phyloP scores from a whole-genome alignment of 2,113 vertebrate genomes.

The Leucosticte australis region DNA sequence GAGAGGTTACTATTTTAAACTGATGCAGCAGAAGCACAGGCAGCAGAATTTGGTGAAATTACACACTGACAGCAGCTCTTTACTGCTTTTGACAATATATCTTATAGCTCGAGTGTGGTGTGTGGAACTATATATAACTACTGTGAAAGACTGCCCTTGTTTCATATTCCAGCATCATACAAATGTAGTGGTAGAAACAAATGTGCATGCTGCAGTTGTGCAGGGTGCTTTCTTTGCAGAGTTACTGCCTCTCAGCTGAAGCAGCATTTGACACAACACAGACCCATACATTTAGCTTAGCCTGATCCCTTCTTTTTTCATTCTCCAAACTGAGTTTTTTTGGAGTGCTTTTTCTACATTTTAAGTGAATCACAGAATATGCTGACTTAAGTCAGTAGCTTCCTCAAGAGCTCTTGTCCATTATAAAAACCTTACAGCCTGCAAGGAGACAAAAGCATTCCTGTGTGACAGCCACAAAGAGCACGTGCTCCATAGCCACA shows the following conservation, averaged over 20 bases:
- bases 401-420: neutral
- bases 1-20: conserved; percentile 36
- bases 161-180: neutral
- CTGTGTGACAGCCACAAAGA: neutral
- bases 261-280: neutral
- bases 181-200: neutral
- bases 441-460: neutral
- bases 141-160: neutral
- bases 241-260: neutral
- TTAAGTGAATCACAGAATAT: neutral
- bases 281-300: neutral
- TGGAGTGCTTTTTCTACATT: neutral
- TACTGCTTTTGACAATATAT: neutral
- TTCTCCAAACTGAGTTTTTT: neutral
- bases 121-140: neutral
- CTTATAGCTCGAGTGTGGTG: neutral
- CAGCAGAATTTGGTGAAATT: neutral
- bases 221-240: neutral
- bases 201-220: neutral
- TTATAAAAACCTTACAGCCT: neutral
- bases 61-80: neutral
- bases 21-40: neutral
- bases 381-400: neutral
- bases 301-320: neutral
- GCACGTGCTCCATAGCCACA: fast-evolving